Percentiles rank a stretch among this genome's conserved stretches.
These are phyloP conservation scores for Dicentrarchus labrax DNA, from an alignment of 2,113 vertebrate genomes.

Conservation along the genomic window DNA sequence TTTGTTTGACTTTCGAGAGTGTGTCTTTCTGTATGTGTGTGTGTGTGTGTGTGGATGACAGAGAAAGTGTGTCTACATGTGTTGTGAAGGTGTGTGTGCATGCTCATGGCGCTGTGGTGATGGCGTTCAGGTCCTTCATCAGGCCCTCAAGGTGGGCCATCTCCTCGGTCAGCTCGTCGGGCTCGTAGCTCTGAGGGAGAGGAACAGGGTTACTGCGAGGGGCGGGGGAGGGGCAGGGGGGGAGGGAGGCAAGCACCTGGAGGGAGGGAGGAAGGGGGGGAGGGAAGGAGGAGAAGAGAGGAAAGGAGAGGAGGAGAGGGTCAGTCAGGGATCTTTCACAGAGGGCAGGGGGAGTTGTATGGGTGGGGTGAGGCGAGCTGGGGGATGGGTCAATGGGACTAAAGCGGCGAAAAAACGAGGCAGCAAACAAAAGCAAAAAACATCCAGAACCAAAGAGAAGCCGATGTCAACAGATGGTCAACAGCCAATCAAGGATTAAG, in stretches of 20 bases:
- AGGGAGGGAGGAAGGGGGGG: constrained; percentile 38
- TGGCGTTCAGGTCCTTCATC: constrained; percentile 99
- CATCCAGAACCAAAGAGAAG: constrained; percentile 45
- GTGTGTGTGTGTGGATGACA: constrained; percentile 56
- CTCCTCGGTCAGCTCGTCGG: constrained; percentile 98
- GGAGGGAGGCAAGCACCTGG: constrained; percentile 78
- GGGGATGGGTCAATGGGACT: constrained; percentile 73
- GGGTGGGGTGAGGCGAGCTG: constrained; percentile 66
- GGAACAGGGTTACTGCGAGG: constrained; percentile 83
- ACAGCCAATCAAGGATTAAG: constrained; percentile 35
- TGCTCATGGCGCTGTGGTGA: constrained; percentile 87
- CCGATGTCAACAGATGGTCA: constrained; percentile 6
- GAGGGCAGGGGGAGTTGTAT: constrained; percentile 50
- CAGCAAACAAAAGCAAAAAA: constrained; percentile 53
- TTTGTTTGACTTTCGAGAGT: constrained; percentile 45
- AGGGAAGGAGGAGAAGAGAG: constrained; percentile 34
- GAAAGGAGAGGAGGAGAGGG: constrained; percentile 69
- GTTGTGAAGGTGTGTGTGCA: constrained; percentile 15
- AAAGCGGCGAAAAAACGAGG: constrained; percentile 44
- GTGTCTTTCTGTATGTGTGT: constrained; percentile 44
- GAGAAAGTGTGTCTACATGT: constrained; percentile 45
- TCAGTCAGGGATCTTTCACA: constrained; percentile 76
- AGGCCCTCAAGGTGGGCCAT: constrained; percentile 99
- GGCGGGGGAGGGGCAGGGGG: constrained; percentile 67
- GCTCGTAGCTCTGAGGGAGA: constrained; percentile 93